phyloP scores from a whole-genome alignment of 2,113 vertebrate genomes.

The Saguinus midas region DNA sequence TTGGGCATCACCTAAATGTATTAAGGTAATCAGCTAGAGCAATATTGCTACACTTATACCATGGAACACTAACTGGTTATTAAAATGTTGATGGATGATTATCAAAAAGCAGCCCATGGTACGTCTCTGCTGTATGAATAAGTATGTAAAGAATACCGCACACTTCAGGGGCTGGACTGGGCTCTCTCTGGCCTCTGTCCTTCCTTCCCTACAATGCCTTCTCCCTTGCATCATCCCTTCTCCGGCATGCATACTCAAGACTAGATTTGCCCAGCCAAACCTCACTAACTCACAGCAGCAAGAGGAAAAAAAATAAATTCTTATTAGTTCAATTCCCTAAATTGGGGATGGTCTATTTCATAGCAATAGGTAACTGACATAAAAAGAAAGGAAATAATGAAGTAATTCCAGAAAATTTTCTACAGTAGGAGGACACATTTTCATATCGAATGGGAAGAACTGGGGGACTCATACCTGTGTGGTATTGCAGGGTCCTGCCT shows the following conservation, averaged over 20 bases:
- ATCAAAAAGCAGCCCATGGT: neutral
- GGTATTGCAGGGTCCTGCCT: neutral
- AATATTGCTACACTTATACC: neutral
- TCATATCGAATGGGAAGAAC: neutral
- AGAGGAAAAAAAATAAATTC: neutral
- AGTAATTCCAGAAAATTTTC: neutral
- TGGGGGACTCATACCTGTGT: neutral
- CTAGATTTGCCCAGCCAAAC: neutral
- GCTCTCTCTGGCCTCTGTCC: neutral
- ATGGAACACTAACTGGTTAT: neutral
- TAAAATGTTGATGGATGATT: neutral
- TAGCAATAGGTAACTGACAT: neutral
- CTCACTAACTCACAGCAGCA: neutral
- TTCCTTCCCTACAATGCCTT: neutral
- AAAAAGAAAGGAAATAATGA: neutral
- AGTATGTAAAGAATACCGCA: neutral
- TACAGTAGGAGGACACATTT: neutral
- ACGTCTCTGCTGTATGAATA: neutral
- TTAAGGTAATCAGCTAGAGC: neutral
- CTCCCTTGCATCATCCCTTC: neutral
- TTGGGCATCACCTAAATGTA: neutral
- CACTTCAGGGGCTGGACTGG: neutral
- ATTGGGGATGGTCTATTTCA: neutral
- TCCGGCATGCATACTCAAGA: neutral
- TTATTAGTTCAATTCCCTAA: neutral